A percentile compares a stretch with the other conserved stretches of the same genome.
phyloP scores from a whole-genome alignment of 2,113 vertebrate genomes.

The Periophthalmodon schlosseri region DNA sequence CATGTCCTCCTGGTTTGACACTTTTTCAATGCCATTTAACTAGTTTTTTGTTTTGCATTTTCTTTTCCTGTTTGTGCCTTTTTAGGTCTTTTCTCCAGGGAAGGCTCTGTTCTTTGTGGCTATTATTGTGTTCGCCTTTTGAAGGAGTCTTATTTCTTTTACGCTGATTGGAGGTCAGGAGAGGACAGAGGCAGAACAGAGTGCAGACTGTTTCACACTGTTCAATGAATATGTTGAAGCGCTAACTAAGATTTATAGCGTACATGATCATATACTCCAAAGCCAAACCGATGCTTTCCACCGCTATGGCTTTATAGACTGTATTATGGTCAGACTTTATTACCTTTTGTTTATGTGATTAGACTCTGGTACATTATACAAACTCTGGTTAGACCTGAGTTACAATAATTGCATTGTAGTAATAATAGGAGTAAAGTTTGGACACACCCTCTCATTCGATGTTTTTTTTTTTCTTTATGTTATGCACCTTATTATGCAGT shows the following conservation, averaged over 20 bases:
- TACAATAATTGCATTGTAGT: not conserved
- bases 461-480: too few species aligned
- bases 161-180: conserved; percentile 3
- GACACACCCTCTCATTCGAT: too few species aligned
- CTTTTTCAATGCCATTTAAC: not conserved
- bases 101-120: not conserved
- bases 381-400: not conserved
- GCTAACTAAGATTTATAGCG: not conserved
- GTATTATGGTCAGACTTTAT: not conserved
- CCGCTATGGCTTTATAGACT: not conserved
- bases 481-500: too few species aligned
- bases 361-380: not conserved
- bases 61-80: not conserved
- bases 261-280: not conserved
- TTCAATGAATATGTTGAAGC: not conserved
- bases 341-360: not conserved
- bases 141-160: not conserved
- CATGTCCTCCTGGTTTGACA: not conserved
- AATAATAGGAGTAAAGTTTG: not conserved
- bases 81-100: not conserved
- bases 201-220: not conserved
- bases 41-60: not conserved
- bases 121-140: not conserved
- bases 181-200: not conserved
- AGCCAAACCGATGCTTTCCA: not conserved